Percentiles rank a stretch among this genome's conserved stretches.
phyloP scores from a whole-genome alignment of 2,113 vertebrate genomes.

The Haplochromis burtoni region DNA sequence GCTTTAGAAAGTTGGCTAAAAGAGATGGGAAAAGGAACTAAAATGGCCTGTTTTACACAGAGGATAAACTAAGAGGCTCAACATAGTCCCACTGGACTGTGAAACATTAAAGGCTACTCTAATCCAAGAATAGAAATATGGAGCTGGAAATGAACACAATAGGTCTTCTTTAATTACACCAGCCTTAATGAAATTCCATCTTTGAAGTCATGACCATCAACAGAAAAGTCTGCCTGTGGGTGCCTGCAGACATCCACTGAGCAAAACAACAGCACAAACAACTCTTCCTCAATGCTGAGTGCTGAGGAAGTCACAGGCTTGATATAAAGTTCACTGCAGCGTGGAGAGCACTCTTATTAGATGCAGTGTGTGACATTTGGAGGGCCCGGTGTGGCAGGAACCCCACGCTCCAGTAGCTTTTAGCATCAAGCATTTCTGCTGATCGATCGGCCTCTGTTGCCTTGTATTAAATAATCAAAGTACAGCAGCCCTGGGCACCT shows the following conservation, averaged over 20 bases:
- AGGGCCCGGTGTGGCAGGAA: conserved; percentile 7
- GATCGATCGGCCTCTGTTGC: conserved; percentile 44
- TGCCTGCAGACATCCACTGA: neutral
- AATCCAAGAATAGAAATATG: neutral
- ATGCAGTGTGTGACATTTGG: conserved; percentile 40
- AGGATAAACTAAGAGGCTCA: neutral
- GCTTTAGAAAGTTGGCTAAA: neutral
- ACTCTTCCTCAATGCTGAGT: neutral
- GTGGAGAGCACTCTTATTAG: neutral
- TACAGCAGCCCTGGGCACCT: neutral
- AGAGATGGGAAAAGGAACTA: neutral
- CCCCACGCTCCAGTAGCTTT: conserved; percentile 30
- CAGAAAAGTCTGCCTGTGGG: neutral
- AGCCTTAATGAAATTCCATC: neutral
- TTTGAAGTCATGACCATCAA: neutral
- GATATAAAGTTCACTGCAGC: conserved; percentile 18
- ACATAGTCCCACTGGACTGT: neutral
- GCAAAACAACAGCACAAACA: neutral
- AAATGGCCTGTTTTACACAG: neutral
- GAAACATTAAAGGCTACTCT: neutral
- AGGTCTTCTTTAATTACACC: neutral
- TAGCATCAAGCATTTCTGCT: conserved; percentile 39
- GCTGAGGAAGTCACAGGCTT: neutral
- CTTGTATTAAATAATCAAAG: conserved; percentile 48
- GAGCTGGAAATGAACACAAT: neutral